Evolutionary conservation across 1,140 invertebrate genomes (phyloP).

Genomic region (Drosophila tristis): DNA sequence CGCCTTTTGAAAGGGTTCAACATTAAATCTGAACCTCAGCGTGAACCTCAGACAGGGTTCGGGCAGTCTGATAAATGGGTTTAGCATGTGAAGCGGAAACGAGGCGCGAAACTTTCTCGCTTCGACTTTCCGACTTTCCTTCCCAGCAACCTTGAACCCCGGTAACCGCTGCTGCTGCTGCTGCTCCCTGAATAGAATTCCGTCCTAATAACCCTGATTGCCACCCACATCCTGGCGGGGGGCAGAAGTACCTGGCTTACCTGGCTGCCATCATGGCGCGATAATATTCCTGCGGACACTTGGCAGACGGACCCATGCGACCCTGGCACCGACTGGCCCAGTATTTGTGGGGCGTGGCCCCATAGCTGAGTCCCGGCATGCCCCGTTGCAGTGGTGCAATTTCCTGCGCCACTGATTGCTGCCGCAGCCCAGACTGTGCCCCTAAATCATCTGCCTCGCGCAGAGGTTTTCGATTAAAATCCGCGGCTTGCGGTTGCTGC

Average conservation of each 20-base stretch:
- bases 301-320: conserved; percentile 25
- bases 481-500: conserved; percentile 47
- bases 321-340: conserved; percentile 64
- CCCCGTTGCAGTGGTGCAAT: conserved; percentile 45
- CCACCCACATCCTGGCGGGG: conserved; percentile 53
- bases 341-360: conserved; percentile 61
- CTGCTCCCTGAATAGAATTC: background rate
- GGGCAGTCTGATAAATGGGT: conserved; percentile 48
- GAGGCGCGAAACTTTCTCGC: conserved; percentile 58
- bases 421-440: conserved; percentile 17
- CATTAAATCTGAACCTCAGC: conserved; percentile 22
- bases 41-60: conserved; percentile 17
- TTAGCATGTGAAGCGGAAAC: conserved; percentile 41
- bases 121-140: conserved; percentile 13
- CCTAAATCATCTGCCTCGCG: conserved; percentile 70
- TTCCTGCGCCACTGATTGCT: conserved; percentile 76
- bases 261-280: conserved; percentile 70
- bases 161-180: background rate
- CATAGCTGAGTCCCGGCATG: conserved; percentile 25
- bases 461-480: conserved; percentile 75
- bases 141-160: conserved; percentile 36
- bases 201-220: conserved; percentile 3
- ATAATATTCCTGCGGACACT: conserved; percentile 74
- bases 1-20: conserved; percentile 46
- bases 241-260: conserved; percentile 37